phyloP scores from a whole-genome alignment of 2,888 invertebrate species.

The Pachliopta kotzebuea region DNA sequence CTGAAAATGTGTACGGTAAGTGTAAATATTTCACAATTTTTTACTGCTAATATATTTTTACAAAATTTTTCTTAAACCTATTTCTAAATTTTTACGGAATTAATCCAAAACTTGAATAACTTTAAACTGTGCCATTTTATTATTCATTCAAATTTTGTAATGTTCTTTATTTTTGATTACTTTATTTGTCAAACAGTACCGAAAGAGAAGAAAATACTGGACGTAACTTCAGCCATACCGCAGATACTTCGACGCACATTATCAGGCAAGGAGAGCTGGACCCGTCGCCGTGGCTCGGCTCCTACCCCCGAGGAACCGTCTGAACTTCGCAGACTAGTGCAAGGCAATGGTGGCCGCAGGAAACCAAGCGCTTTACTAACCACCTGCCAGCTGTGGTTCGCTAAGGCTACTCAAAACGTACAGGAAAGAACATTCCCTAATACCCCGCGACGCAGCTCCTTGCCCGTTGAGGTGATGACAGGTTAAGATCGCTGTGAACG shows the following conservation, averaged over 20 bases:
- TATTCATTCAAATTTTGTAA: neutral
- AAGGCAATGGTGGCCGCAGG: slow-evolving; percentile 48
- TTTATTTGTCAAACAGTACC: slow-evolving; percentile 39
- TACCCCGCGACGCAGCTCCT: slow-evolving; percentile 59
- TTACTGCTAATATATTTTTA: neutral
- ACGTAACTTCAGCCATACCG: slow-evolving; percentile 47
- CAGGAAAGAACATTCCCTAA: slow-evolving; percentile 43
- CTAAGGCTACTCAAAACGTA: slow-evolving; percentile 43
- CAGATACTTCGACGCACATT: slow-evolving; percentile 51
- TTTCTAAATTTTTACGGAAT: no score
- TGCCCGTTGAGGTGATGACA: slow-evolving; percentile 72
- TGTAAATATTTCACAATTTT: slow-evolving; percentile 15
- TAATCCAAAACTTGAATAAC: neutral
- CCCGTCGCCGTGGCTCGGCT: slow-evolving; percentile 60
- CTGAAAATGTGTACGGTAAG: slow-evolving; percentile 50
- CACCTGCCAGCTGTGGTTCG: slow-evolving; percentile 57
- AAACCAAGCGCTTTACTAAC: slow-evolving; percentile 45
- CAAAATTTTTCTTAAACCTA: neutral
- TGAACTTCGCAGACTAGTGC: slow-evolving; percentile 47
- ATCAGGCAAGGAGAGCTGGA: slow-evolving; percentile 48
- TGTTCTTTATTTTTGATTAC: neutral
- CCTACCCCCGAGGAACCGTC: slow-evolving; percentile 53
- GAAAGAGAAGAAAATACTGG: slow-evolving; percentile 54
- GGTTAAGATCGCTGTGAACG: slow-evolving; percentile 47
- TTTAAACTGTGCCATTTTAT: neutral